Evolutionary conservation across 2,797 vertebrate genomes (phyloP), one percentile per base, ranked within the genome.

Genomic region (Falco biarmicus): DNA sequence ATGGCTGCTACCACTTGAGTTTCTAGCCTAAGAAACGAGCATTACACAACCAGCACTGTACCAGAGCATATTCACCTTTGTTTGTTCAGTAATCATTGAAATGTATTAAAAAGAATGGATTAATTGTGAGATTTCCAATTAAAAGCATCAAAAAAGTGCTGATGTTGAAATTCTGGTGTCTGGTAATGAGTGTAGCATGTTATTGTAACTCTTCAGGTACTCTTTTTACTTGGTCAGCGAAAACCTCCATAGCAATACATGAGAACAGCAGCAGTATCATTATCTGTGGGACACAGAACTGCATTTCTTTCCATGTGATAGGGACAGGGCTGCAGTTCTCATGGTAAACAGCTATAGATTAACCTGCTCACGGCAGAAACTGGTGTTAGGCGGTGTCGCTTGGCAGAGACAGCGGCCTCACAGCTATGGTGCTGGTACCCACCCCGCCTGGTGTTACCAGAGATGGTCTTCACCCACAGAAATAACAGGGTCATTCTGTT

Each of bases 371-470:
- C 0, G 0, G 45, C 20, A 77, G 32, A 59, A 87, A 28, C 10
- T 22, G 2, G 2, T 29, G 28, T n/a, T 31, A 77, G 60, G 63
- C 1, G 4, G 17, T 28, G 20, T 19, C 1, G 0, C 32, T 11
- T 45, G 69, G 29, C 1, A 3, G 28, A 65, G 70, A 34, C 10
- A 14, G 10, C 6, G 54, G 84, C 26, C n/a, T 75, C 37, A n/a
- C 26, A 83, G 56, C 51, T 25, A 24, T 0, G 3, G 15, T 34
- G 65, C 20, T 21, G 34, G 31, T 29, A 41, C 28, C 41, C 39
- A 37, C 12, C 69, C 73, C 50, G 26, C 37, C 61, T 43, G n/a
- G 13, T 34, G 15, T 43, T 68, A 11, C 28, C 8, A 1, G 60
- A 77, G 18, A 14, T 34, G 15, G 20, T 48, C 24, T 65, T 79